phyloP scores from a whole-genome alignment of 2,888 invertebrate species.

The Hesperia comma region DNA sequence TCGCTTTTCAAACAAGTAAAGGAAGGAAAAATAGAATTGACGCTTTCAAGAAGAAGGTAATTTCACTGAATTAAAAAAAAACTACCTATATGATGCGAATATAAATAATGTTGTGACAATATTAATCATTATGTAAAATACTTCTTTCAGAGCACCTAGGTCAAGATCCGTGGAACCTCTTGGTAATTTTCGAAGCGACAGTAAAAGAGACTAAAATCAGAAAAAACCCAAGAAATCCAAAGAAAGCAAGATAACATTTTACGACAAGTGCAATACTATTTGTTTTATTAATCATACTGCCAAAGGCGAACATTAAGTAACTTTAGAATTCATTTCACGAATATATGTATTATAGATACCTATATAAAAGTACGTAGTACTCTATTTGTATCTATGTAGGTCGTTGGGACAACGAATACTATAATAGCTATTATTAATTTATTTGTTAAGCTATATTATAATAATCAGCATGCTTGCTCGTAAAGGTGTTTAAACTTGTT shows the following conservation, averaged over 20 bases:
- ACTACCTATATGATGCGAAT: background rate
- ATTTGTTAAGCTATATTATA: slow-evolving; percentile 37
- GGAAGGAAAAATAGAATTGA: slow-evolving; percentile 92
- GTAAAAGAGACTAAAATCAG: slow-evolving; percentile 67
- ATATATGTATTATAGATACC: slow-evolving; percentile 29
- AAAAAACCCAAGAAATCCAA: slow-evolving; percentile 56
- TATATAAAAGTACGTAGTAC: slow-evolving; percentile 48
- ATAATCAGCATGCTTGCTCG: slow-evolving; percentile 1
- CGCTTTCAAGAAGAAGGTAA: slow-evolving; percentile 89
- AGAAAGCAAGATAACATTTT: slow-evolving; percentile 61
- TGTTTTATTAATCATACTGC: slow-evolving; percentile 59
- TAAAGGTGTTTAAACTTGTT: slow-evolving; percentile 10
- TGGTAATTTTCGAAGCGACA: slow-evolving; percentile 74
- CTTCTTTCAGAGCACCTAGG: slow-evolving; percentile 80
- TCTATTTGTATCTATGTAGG: slow-evolving; percentile 42
- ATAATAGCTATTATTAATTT: slow-evolving; percentile 31
- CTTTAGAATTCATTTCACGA: slow-evolving; percentile 44
- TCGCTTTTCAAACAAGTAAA: slow-evolving; percentile 95
- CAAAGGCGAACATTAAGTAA: slow-evolving; percentile 63
- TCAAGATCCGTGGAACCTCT: slow-evolving; percentile 83
- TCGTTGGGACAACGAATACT: slow-evolving; percentile 48
- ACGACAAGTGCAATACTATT: slow-evolving; percentile 72
- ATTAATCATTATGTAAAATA: background rate
- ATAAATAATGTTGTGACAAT: too few species aligned
- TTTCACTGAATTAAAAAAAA: background rate